phyloP scores from a whole-genome alignment of 1,140 invertebrate species.

The Euborellia annulipes region DNA sequence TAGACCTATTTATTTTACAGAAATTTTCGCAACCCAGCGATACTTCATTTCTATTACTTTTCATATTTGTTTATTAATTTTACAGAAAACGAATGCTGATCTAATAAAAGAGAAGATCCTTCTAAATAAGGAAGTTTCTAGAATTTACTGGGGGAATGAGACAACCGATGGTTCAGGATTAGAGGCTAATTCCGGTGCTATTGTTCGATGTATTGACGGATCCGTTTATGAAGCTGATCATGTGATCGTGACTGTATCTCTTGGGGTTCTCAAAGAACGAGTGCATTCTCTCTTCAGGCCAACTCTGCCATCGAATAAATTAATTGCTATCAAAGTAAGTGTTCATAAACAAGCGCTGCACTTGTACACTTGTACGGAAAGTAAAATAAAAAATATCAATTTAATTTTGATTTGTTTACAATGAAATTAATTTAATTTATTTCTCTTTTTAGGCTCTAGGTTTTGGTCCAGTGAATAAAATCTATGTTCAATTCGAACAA shows the following conservation, averaged over 20 bases:
- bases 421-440: no score
- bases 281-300: constrained; percentile 15
- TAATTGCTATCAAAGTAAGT: constrained; percentile 14
- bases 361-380: no score
- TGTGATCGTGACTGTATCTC: constrained; percentile 18
- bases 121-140: constrained; percentile 4
- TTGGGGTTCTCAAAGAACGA: constrained; percentile 19
- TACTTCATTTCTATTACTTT: no score
- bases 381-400: no score
- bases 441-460: constrained; percentile 33
- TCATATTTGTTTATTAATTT: no score
- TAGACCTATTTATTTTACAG: no score
- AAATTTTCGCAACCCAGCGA: no score
- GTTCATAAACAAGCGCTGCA: no score
- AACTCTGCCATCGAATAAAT: constrained; percentile 13
- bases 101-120: constrained; percentile 6
- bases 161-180: neutral
- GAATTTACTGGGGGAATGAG: constrained; percentile 3
- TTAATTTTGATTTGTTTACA: no score
- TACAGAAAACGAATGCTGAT: constrained; percentile 15
- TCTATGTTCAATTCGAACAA: constrained; percentile 37
- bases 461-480: constrained; percentile 57
- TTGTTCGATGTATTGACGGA: constrained; percentile 23
- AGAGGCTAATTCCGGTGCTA: no score
- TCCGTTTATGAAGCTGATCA: constrained; percentile 13